phyloP scores from a whole-genome alignment of 2,797 vertebrate species.

The Cichlasoma orientale region DNA sequence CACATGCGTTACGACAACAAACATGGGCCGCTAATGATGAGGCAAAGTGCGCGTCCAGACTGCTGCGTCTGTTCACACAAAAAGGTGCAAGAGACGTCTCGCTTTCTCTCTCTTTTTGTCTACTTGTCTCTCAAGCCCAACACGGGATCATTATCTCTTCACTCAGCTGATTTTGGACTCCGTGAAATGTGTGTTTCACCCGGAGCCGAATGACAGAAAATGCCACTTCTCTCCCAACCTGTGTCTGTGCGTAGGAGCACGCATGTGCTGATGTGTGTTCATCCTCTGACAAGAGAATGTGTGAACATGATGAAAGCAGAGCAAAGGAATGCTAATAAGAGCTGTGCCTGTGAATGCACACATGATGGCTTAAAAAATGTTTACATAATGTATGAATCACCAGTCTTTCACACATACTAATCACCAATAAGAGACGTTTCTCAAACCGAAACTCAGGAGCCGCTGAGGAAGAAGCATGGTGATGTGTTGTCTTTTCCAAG shows the following conservation, averaged over 20 bases:
- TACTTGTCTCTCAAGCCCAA: not conserved
- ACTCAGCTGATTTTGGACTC: slow-evolving; percentile 48
- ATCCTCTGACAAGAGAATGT: slow-evolving; percentile 23
- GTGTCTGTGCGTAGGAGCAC: not conserved
- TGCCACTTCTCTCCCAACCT: slow-evolving; percentile 8
- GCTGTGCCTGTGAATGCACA: not conserved
- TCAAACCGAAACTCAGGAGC: slow-evolving; percentile 20
- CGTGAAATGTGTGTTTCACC: slow-evolving; percentile 43
- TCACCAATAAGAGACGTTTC: slow-evolving; percentile 7
- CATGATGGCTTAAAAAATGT: not conserved
- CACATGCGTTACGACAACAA: not conserved
- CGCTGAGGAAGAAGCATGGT: not conserved
- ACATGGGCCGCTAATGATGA: not conserved
- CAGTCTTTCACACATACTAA: slow-evolving; percentile 3
- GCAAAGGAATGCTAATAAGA: slow-evolving; percentile 10
- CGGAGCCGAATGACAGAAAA: slow-evolving; percentile 48
- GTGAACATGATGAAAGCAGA: slow-evolving; percentile 13
- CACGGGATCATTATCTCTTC: slow-evolving; percentile 26
- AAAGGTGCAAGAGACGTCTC: not conserved
- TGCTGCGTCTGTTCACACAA: not conserved
- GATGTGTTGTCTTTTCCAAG: not conserved
- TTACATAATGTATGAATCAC: slow-evolving; percentile 42
- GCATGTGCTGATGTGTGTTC: not conserved
- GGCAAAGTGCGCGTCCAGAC: not conserved
- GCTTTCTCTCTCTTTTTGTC: not conserved